Conservation (phyloP, 2,888 invertebrate species). For the Dexiosoma caninum region DNA sequence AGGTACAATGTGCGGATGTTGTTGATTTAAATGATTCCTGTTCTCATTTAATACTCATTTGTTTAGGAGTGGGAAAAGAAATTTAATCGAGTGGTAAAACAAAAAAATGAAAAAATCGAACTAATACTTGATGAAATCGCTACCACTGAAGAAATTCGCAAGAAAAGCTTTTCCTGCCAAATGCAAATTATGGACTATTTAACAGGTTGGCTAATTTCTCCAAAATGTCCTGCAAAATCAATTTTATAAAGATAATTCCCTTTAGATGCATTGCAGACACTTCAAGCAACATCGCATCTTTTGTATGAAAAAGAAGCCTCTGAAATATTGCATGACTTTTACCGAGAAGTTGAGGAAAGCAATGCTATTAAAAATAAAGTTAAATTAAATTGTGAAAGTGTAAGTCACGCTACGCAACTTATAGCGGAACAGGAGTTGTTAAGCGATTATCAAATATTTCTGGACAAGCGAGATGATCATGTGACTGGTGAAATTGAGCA, state of each 20-base stretch:
- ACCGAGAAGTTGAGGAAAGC: conserved; percentile 65
- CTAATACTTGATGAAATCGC: conserved; percentile 68
- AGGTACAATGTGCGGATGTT: too few species aligned
- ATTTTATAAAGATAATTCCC: background rate
- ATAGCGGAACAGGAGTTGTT: conserved; percentile 66
- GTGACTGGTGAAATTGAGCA: conserved; percentile 70
- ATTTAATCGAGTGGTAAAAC: conserved; percentile 64
- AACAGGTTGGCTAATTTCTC: conserved; percentile 60
- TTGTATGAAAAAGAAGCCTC: conserved; percentile 70
- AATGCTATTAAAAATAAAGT: conserved; percentile 65
- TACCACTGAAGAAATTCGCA: conserved; percentile 70
- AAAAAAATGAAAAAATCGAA: conserved; percentile 71
- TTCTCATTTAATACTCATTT: too few species aligned
- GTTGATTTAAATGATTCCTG: too few species aligned
- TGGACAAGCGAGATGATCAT: conserved; percentile 69
- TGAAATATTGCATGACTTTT: conserved; percentile 70
- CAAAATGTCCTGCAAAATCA: too few species aligned
- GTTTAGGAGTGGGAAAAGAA: conserved; percentile 67
- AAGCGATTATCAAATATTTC: conserved; percentile 68
- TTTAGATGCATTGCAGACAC: conserved; percentile 65
- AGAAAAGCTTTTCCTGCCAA: conserved; percentile 67
- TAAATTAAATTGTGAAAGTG: conserved; percentile 70
- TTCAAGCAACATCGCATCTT: conserved; percentile 7
- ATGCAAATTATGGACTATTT: conserved; percentile 72
- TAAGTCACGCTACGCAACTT: conserved; percentile 71